Base-by-base conservation (phyloP, 2,888 invertebrate species). In the Tanytarsus gracilentus region DNA sequence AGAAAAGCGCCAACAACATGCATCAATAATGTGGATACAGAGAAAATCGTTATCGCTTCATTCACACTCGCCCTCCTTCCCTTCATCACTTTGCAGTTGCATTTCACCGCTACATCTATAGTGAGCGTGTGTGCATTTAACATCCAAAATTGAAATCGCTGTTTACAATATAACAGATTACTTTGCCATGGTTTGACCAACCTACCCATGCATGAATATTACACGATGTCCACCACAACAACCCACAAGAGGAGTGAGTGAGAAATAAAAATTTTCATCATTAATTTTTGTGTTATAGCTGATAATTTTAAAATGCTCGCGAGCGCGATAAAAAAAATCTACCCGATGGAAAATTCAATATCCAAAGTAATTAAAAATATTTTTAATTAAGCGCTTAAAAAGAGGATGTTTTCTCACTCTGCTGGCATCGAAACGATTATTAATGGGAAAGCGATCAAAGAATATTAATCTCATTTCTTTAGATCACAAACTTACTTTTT, bases 311-410 rank as follows among this genome's bases (percentile, higher is more conserved):
- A 39, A 55, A 9, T 39, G 55, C n/a, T n/a, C n/a, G 33, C 33
- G 33, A 33, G 33, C 33, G 33, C 11, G 4, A n/a, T 11, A n/a
- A 33, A 33, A 33, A 6, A 18, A 40, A 18, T 40, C 21, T 44
- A 44, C 11, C 11, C 8, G 8, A 18, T 9, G 23, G 23, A 29
- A 58, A 58, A 58, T 58, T 58, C 58, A 58, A 58, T 58, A 26
- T 40, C 23, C 18, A 58, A 58, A 58, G 58, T 58, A 58, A 58
- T 58, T 58, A 58, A 53, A 53, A 53, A 58, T 48, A 39, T 56
- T 56, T 56, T 56, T 56, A 39, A 56, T 56, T 40, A 30, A 44
- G 58, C 56, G 14, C 23, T 36, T 55, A 18, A 52, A 53, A 21
- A 18, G 21, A 18, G 21, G 44, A 44, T 6, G 4, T 49, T 49